These are phyloP conservation scores for Actias luna DNA, from an alignment of 2,888 invertebrate species.

Conservation along the genomic window DNA sequence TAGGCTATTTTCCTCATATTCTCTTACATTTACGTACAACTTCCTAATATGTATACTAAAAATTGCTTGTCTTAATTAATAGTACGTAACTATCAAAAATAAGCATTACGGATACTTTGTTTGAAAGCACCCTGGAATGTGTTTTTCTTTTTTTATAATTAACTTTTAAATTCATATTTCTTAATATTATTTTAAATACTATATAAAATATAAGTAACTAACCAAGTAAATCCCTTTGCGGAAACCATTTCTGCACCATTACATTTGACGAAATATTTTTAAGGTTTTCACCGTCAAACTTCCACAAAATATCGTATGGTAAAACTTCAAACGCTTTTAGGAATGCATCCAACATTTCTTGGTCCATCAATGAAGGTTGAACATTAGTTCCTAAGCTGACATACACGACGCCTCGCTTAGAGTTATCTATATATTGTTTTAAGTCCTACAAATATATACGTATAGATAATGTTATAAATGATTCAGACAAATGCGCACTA, in stretches of 20 bases:
- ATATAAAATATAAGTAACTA: slow-evolving; percentile 13
- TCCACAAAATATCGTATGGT: slow-evolving; percentile 30
- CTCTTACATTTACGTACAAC: no score
- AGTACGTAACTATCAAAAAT: no score
- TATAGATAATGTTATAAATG: neutral
- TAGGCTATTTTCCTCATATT: no score
- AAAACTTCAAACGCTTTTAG: slow-evolving; percentile 19
- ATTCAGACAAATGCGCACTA: neutral
- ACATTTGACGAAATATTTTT: slow-evolving; percentile 27
- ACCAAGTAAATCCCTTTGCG: slow-evolving; percentile 30
- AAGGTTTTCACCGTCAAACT: slow-evolving; percentile 24
- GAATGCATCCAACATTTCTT: slow-evolving; percentile 20
- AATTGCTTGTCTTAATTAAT: no score
- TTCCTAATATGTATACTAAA: no score
- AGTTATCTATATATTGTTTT: slow-evolving; percentile 19
- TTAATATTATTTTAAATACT: neutral
- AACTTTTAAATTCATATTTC: neutral
- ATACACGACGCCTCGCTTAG: slow-evolving; percentile 25
- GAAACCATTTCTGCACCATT: slow-evolving; percentile 28
- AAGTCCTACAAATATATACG: slow-evolving; percentile 10
- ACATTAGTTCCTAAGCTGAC: slow-evolving; percentile 28
- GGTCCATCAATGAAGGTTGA: slow-evolving; percentile 20
- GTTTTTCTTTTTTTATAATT: no score
- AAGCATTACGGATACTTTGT: no score
- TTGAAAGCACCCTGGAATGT: no score